Evolutionary conservation across 2,113 vertebrate genomes (phyloP).

Genomic region (Rhipidura dahli): DNA sequence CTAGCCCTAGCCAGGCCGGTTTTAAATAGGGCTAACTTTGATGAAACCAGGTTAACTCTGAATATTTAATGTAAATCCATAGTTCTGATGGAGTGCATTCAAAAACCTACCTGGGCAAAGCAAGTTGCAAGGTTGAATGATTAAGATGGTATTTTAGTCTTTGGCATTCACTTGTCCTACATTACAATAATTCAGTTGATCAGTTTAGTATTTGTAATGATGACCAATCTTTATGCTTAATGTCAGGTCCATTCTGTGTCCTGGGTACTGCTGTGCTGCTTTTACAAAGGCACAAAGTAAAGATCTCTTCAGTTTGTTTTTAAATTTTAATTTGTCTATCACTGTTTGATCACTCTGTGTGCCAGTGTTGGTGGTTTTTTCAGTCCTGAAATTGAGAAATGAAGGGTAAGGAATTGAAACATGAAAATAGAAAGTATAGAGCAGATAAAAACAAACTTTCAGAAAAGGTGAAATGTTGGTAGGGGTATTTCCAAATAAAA

Average conservation of each 20-base stretch:
- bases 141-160: not conserved
- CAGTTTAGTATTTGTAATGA: not conserved
- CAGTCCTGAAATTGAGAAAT: not conserved
- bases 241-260: not conserved
- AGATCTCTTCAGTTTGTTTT: not conserved
- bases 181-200: not conserved
- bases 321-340: not conserved
- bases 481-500: not conserved
- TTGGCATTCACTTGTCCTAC: not conserved
- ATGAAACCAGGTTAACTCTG: not conserved
- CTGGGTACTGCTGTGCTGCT: not conserved
- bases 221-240: not conserved
- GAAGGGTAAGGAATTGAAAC: not conserved
- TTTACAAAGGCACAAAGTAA: not conserved
- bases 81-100: not conserved
- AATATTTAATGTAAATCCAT: constrained; percentile 22
- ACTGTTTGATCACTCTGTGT: not conserved
- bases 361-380: not conserved
- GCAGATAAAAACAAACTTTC: not conserved
- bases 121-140: not conserved
- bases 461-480: not conserved
- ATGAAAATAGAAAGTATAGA: not conserved
- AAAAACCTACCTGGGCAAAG: not conserved
- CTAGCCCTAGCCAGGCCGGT: not conserved
- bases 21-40: not conserved